Evolutionary conservation across 2,113 vertebrate genomes (phyloP), one percentile per base, ranked within the genome.

Genomic region (Cryptotis parvus): DNA sequence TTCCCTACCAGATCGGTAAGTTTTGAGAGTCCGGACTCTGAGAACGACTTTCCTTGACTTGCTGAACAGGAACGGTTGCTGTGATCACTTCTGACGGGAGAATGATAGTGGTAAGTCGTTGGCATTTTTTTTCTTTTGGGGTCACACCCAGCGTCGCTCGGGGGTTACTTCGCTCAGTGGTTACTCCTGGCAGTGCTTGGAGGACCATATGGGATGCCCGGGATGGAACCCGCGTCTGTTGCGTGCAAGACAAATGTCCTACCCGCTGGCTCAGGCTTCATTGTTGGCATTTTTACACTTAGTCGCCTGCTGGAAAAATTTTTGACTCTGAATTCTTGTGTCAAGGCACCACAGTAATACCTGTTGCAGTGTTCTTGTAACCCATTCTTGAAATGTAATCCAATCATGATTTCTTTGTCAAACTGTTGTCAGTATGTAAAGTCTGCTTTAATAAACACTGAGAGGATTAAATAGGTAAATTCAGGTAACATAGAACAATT

Each of bases 51-150:
- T 97, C 98, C 97, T 99, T 99, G 97, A 98, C 95, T 82, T 10
- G 66, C 29, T 14, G 73, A 49, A 26, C 96, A 99, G 99, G 99
- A 90, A 99, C 99, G 4, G 99, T 99, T 95, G 99, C 99, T 90
- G 99, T 99, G 83, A 98, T 99, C 93, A 99, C 99, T 41, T 99
- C 99, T 27, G 99, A 99, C 95, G 99, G 99, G 66, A 98, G 99
- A 94, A 99, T 99, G 99, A 99, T 99, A 81, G 99, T 99, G 98
- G 99, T 99, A 97, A 98, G 98, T 98, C 45, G 74, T 82, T 22
- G 52, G 52, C 27, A 2, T 87, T 61, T 90, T n/a, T n/a, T n/a
- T n/a, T n/a, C n/a, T n/a, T n/a, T n/a, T n/a, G n/a, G n/a, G n/a
- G n/a, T n/a, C n/a, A n/a, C n/a, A n/a, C n/a, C n/a, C n/a, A n/a